A percentile compares a stretch with the other conserved stretches of the same genome.
These are phyloP conservation scores for Zosterops pallidus DNA, from an alignment of 2,113 vertebrate species.

Conservation along the genomic window DNA sequence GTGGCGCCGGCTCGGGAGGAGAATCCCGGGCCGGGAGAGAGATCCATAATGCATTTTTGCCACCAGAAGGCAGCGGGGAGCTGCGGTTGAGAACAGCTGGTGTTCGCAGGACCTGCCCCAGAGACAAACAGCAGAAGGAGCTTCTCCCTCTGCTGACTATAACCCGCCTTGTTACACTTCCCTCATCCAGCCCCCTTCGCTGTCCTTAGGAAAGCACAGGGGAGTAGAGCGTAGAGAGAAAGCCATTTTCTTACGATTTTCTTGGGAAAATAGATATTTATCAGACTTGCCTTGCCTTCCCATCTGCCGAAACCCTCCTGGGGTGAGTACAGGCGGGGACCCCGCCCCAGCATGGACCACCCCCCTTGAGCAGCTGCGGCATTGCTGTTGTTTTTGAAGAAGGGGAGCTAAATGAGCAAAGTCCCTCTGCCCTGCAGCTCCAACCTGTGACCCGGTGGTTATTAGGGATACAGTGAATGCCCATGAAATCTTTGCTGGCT, in stretches of 20 bases:
- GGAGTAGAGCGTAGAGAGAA: background rate
- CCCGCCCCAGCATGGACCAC: background rate
- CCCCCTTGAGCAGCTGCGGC: background rate
- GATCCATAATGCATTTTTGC: conserved; percentile 12
- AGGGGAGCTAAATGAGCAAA: background rate
- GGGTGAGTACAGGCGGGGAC: background rate
- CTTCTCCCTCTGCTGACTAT: background rate
- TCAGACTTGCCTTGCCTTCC: background rate
- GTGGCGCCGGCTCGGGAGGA: background rate
- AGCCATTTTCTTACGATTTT: background rate
- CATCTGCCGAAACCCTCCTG: background rate
- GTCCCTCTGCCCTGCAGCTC: background rate
- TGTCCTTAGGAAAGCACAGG: background rate
- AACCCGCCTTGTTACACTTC: background rate
- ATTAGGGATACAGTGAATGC: background rate
- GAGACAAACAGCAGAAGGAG: background rate
- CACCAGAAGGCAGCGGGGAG: conserved; percentile 55
- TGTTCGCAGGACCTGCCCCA: background rate
- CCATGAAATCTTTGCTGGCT: background rate
- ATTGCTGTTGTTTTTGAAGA: background rate
- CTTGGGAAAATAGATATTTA: background rate
- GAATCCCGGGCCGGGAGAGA: background rate
- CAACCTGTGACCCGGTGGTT: fast-evolving
- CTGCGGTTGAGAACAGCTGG: background rate
- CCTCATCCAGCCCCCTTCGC: background rate